Evolutionary conservation across 1,140 invertebrate genomes (phyloP), one percentile per base, ranked within the genome.

Genomic region (Patella vulgata): DNA sequence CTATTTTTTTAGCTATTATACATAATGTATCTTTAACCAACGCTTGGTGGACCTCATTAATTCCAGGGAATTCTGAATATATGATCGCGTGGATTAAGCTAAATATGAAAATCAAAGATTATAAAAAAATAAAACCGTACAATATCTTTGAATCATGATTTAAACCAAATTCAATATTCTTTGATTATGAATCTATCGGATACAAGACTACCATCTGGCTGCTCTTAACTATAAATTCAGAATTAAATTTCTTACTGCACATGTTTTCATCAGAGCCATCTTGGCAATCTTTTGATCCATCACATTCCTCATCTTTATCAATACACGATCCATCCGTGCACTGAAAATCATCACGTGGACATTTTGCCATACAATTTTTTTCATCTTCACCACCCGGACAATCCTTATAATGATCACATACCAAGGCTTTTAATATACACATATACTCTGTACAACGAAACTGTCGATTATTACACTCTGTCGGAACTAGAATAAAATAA

Each of bases 381-480:
- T 92, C 91, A 64, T 93, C 91, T 0, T 89, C 89, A 44, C 85
- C 81, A 78, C 92, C 91, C 0, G 81, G 80, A 77, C 91, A 93
- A 71, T 93, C 91, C 28, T 82, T 73, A 0, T 89, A 87, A 46
- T 87, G 87, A 74, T 92, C 91, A 59, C 91, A 92, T 8, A 91
- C 83, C 70, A 89, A 91, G 1, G 82, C 78, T 0, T 87, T 78
- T 0, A 86, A 85, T 36, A 92, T 87, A 73, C 91, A 92, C 40
- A 87, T 85, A 31, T 87, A 85, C 51, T 84, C 86, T 3, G 75
- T 85, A 65, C 91, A 93, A 36, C 19, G 27, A 30, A 19, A 56
- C 5, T 25, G 46, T 9, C 46, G 21, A 12, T 48, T 28, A 3
- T 3, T 4, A 28, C 46, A 48, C 3, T 19, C 27, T 11, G 48